Percentiles rank a stretch among this genome's conserved stretches.
These are phyloP conservation scores for Pempheris klunzingeri DNA, from an alignment of 2,797 vertebrate genomes.

Conservation along the genomic window DNA sequence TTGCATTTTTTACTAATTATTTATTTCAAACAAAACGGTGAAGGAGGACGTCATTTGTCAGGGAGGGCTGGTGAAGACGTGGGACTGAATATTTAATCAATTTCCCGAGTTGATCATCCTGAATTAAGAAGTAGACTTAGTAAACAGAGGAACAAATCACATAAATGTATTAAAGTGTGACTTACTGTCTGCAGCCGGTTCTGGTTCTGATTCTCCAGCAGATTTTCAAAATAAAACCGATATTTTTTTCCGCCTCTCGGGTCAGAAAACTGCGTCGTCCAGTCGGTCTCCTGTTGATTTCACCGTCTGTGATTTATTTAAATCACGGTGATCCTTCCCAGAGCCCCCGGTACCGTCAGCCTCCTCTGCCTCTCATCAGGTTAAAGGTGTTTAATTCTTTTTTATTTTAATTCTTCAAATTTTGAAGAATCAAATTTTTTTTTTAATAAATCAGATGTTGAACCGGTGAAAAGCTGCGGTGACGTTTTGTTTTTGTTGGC, in stretches of 20 bases:
- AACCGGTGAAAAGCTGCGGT: background rate
- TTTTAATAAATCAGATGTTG: background rate
- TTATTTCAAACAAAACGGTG: no score
- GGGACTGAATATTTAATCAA: background rate
- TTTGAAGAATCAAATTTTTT: no score
- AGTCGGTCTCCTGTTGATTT: slow-evolving; percentile 51
- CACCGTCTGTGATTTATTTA: slow-evolving; percentile 19
- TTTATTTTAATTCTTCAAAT: background rate
- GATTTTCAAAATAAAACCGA: background rate
- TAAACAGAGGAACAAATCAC: background rate
- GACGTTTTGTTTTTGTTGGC: background rate
- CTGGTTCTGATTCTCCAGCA: background rate
- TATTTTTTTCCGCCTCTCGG: slow-evolving; percentile 16
- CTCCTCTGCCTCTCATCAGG: no score
- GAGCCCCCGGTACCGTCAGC: background rate
- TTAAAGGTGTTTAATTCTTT: background rate
- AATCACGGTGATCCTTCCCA: background rate
- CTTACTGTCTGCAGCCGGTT: slow-evolving; percentile 12
- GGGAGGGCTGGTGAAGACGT: no score
- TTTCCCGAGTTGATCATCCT: no score
- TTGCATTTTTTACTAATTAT: no score
- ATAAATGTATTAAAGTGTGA: background rate
- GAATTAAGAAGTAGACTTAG: background rate
- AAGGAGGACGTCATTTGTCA: no score
- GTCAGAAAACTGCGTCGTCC: slow-evolving; percentile 1